Percentiles rank a stretch among this genome's conserved stretches.
Conservation (phyloP, 2,797 vertebrate genomes). For the Furcifer pardalis region DNA sequence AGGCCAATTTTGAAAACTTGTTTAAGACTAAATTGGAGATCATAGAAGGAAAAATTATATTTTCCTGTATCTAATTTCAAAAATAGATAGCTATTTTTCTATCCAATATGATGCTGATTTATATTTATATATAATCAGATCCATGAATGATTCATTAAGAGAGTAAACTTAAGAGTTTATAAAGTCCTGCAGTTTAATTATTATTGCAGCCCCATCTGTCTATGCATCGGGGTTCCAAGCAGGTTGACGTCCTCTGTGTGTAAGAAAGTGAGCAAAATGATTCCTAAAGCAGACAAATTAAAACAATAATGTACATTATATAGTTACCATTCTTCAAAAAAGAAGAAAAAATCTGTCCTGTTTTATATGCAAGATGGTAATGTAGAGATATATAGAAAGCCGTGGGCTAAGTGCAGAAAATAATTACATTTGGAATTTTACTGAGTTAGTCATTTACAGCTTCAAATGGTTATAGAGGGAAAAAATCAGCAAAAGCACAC, state of each 20-base stretch:
- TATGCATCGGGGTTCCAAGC: slow-evolving; percentile 61
- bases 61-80: neutral
- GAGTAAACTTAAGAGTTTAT: slow-evolving; percentile 60
- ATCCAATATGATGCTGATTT: slow-evolving; percentile 56
- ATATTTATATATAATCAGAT: slow-evolving; percentile 15
- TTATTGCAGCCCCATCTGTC: slow-evolving; percentile 64
- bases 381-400: slow-evolving; percentile 95
- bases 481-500: slow-evolving; percentile 89
- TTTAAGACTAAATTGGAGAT: slow-evolving; percentile 60
- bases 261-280: slow-evolving; percentile 73
- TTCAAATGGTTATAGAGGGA: slow-evolving; percentile 93
- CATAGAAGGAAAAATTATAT: slow-evolving; percentile 18
- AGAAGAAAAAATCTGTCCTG: slow-evolving; percentile 81
- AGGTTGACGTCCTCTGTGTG: slow-evolving; percentile 55
- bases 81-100: slow-evolving; percentile 19
- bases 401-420: slow-evolving; percentile 96
- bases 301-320: slow-evolving; percentile 93
- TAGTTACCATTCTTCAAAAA: slow-evolving; percentile 87
- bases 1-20: slow-evolving; percentile 55
- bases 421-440: slow-evolving; percentile 99
- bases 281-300: slow-evolving; percentile 74
- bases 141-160: slow-evolving; percentile 27
- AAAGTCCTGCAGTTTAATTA: slow-evolving; percentile 62
- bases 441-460: slow-evolving; percentile 99
- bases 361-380: slow-evolving; percentile 96